Evolutionary conservation across 1,140 invertebrate genomes (phyloP), one percentile per base, ranked within the genome.

Genomic region (Reticulitermes speratus): DNA sequence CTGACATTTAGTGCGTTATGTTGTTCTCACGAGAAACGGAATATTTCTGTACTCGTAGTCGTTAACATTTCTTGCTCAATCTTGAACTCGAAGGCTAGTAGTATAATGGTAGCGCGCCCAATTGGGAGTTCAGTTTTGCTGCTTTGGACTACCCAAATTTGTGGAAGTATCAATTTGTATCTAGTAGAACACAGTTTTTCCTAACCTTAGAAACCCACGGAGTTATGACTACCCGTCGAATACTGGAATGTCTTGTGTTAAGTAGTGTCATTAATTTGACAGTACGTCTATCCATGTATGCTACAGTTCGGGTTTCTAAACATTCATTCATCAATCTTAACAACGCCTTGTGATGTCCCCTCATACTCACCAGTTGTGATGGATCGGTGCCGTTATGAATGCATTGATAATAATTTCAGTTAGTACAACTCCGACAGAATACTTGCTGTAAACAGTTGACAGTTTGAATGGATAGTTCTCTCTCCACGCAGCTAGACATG

Each of bases 391-490:
- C 83, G 48, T 84, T 84, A 84, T 84, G 83, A 44, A 84, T 84
- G 83, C 83, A 84, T 84, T 84, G 83, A 45, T 84, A 44, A 52
- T 84, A 45, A 45, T 52, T 84, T 84, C 48, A 52, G 65, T 75
- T 75, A 75, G 65, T 75, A 75, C 65, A 75, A 75, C n/a, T 75
- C 65, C 65, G 16, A 30, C 65, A 30, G 65, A 75, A 75, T 75
- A 30, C 65, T 75, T 30, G 65, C 65, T 52, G n/a, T n/a, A 84
- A 38, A 21, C 83, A 19, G 44, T 84, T 84, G 83, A 84, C 83
- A 84, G 83, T 84, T 84, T 84, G 83, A 84, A 84, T 84, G 83
- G 83, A 84, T 84, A 45, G 48, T 84, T 45, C 48, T 84, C 48
- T 52, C 83, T 84, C 83, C 32, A 25, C 65, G 6, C 65, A 75